Conservation (phyloP, 2,797 vertebrate genomes). For the Bradypus variegatus region DNA sequence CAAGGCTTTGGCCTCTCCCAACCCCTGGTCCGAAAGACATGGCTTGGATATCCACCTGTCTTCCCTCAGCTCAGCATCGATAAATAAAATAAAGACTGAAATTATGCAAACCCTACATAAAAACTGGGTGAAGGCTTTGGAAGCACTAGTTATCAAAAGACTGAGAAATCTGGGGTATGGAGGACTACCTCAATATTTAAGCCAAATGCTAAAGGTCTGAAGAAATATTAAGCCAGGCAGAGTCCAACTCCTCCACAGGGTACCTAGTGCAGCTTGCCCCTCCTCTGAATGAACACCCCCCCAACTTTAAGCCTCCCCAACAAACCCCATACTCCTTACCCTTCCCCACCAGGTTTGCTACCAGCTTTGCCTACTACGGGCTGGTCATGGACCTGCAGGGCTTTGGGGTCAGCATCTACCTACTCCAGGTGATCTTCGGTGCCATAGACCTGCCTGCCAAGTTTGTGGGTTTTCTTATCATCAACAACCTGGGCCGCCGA, state of each 20-base stretch:
- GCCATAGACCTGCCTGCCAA: conserved; percentile 90
- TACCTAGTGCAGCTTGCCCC: background rate
- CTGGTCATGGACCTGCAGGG: conserved; percentile 89
- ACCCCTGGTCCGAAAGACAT: background rate
- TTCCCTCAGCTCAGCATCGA: background rate
- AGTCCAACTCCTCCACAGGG: background rate
- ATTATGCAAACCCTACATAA: background rate
- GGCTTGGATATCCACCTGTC: background rate
- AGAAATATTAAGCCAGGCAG: background rate
- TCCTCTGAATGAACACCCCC: background rate
- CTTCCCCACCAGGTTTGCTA: conserved; percentile 80
- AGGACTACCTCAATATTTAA: background rate
- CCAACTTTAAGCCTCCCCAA: background rate
- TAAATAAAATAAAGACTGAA: background rate
- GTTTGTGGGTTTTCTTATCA: conserved; percentile 75
- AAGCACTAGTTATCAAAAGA: background rate
- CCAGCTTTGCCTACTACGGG: conserved; percentile 89
- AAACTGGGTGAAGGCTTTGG: background rate
- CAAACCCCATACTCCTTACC: background rate
- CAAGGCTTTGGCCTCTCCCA: background rate
- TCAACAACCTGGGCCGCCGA: conserved; percentile 84
- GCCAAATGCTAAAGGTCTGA: background rate
- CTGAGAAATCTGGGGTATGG: background rate
- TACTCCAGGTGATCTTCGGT: conserved; percentile 95
- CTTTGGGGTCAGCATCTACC: conserved; percentile 88